phyloP scores from a whole-genome alignment of 2,888 invertebrate genomes.

The Pseudolycoriella hygida region DNA sequence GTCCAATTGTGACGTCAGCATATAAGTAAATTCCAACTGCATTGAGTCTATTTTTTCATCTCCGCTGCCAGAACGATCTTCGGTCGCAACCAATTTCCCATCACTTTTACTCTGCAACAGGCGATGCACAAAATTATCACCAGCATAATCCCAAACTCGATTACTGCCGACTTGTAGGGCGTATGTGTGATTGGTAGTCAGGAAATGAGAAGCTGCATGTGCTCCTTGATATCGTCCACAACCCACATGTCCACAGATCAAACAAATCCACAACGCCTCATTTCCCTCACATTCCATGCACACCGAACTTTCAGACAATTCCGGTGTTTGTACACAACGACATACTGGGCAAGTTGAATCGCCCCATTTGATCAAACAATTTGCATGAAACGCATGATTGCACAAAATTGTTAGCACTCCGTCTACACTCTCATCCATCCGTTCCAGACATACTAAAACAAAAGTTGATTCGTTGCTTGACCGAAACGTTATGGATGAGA shows the following conservation, averaged over 20 bases:
- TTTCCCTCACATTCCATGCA: slow-evolving; percentile 40
- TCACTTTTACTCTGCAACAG: slow-evolving; percentile 92
- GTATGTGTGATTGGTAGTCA: slow-evolving; percentile 91
- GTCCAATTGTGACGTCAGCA: slow-evolving; percentile 88
- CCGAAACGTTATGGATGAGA: too few species aligned
- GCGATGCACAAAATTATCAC: slow-evolving; percentile 78
- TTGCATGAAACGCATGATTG: slow-evolving; percentile 95
- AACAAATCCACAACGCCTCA: slow-evolving; percentile 92
- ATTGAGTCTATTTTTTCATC: slow-evolving; percentile 86
- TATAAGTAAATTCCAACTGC: slow-evolving; percentile 90
- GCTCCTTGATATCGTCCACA: slow-evolving; percentile 79
- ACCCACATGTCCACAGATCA: slow-evolving; percentile 96
- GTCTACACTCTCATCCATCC: slow-evolving; percentile 97
- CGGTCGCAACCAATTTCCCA: slow-evolving; percentile 66
- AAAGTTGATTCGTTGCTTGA: neutral
- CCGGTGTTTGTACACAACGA: slow-evolving; percentile 46
- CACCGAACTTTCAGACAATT: slow-evolving; percentile 36
- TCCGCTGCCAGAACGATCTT: slow-evolving; percentile 35
- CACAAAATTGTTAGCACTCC: slow-evolving; percentile 94
- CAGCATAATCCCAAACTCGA: slow-evolving; percentile 98
- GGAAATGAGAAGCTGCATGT: slow-evolving; percentile 91
- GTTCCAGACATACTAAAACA: slow-evolving; percentile 39
- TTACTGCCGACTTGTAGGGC: slow-evolving; percentile 92
- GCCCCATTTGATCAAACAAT: slow-evolving; percentile 90
- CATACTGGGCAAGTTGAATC: slow-evolving; percentile 97